A percentile compares a stretch with the other conserved stretches of the same genome.
Conservation (phyloP, 2,113 vertebrate species). For the Psilopogon haemacephalus region DNA sequence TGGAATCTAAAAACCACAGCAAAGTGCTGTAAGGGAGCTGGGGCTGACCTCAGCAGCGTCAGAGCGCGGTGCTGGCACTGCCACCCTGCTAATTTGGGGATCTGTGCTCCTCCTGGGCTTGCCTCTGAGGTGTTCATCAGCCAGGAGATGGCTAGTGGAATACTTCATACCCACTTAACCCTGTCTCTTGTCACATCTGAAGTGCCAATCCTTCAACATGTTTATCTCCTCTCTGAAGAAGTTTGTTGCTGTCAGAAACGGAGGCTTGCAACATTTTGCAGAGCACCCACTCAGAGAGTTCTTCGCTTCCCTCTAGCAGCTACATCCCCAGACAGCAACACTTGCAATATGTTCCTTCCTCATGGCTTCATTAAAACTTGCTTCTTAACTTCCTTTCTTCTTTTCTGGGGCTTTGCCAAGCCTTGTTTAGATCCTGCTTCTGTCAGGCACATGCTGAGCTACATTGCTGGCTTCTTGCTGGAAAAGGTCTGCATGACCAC, state of each 20-base stretch:
- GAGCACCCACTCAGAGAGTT: slow-evolving; percentile 56
- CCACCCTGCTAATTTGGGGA: neutral
- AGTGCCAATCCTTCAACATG: slow-evolving; percentile 30
- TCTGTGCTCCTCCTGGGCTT: neutral
- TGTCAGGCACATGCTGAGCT: neutral
- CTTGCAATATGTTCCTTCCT: slow-evolving; percentile 58
- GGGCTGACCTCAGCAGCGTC: neutral
- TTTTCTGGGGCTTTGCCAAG: neutral
- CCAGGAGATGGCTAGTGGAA: neutral
- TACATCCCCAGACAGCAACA: slow-evolving; percentile 30
- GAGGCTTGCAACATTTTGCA: slow-evolving; percentile 41
- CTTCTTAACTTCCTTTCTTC: neutral
- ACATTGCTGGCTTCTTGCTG: neutral
- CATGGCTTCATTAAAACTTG: slow-evolving; percentile 9
- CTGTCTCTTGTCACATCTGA: slow-evolving; percentile 22
- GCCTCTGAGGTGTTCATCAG: neutral
- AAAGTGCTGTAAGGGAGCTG: neutral
- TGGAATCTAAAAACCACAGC: neutral
- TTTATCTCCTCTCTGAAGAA: slow-evolving; percentile 42
- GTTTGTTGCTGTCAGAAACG: slow-evolving; percentile 52
- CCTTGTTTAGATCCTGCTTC: neutral
- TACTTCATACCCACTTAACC: neutral
- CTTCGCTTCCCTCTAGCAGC: slow-evolving; percentile 1
- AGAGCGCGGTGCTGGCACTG: neutral
- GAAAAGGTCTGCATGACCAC: neutral